phyloP scores from a whole-genome alignment of 2,888 invertebrate species.

The Aricia artaxerxes region DNA sequence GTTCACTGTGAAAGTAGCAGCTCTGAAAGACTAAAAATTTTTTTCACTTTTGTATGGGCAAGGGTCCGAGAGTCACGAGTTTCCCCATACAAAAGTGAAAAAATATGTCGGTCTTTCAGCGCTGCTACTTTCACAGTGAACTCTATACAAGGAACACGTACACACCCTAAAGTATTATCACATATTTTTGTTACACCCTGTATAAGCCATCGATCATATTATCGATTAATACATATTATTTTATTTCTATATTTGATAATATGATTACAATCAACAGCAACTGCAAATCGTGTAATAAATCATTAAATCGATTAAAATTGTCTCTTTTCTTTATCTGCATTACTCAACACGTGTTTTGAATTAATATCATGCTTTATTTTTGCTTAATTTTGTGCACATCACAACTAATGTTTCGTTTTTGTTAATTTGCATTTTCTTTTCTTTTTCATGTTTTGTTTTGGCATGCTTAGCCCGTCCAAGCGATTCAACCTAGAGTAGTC shows the following conservation, averaged over 20 bases:
- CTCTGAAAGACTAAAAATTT: no score
- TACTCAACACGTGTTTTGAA: not conserved
- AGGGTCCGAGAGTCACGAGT: no score
- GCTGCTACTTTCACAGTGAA: no score
- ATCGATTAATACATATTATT: not conserved
- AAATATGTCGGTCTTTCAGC: no score
- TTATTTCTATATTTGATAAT: not conserved
- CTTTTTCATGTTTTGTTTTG: conserved; percentile 71
- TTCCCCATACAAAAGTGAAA: no score
- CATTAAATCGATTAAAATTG: not conserved
- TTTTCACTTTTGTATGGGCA: no score
- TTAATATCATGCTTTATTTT: not conserved
- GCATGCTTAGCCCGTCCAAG: conserved; percentile 77
- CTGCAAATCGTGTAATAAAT: not conserved
- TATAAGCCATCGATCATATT: not conserved
- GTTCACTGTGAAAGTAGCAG: no score
- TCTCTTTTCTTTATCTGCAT: not conserved
- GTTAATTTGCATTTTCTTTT: conserved; percentile 63
- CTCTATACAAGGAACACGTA: no score
- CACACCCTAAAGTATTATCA: no score
- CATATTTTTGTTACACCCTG: no score
- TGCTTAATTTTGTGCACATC: conserved; percentile 33
- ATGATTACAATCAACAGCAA: not conserved
- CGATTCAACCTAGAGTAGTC: conserved; percentile 77
- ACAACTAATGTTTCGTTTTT: conserved; percentile 45